Evolutionary conservation across 2,888 invertebrate species (phyloP).

Genomic region (Erebia ligea): DNA sequence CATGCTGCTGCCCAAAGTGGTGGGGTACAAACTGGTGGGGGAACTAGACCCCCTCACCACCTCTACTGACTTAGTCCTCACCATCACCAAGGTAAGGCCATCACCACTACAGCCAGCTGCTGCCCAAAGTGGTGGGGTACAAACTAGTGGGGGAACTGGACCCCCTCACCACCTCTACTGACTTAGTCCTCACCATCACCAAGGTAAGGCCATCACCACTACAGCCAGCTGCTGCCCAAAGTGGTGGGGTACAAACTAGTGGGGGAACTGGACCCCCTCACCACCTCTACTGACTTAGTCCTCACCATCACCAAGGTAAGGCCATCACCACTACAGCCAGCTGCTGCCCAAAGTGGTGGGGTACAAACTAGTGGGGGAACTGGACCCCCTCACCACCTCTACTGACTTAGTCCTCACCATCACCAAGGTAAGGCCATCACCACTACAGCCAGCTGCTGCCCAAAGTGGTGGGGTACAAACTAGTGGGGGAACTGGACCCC

Average conservation of each 20-base stretch:
- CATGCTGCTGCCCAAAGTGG: constrained; percentile 97
- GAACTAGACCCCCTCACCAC: constrained; percentile 92
- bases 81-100: constrained; percentile 93
- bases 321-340: constrained; percentile 88
- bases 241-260: constrained; percentile 96
- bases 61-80: constrained; percentile 98
- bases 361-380: constrained; percentile 91
- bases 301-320: constrained; percentile 97
- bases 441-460: too few relatives aligned
- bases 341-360: constrained; percentile 97
- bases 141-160: constrained; percentile 91
- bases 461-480: too few relatives aligned
- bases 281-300: constrained; percentile 98
- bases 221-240: constrained; percentile 96
- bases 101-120: constrained; percentile 92
- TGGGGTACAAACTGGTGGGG: constrained; percentile 95
- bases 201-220: constrained; percentile 88
- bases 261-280: constrained; percentile 91
- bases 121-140: constrained; percentile 98
- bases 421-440: constrained; percentile 89
- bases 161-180: constrained; percentile 96
- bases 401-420: constrained; percentile 99
- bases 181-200: constrained; percentile 98
- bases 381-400: constrained; percentile 94
- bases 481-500: too few relatives aligned